Conservation (phyloP, 1,140 invertebrate genomes). For the Gryllus bimaculatus region DNA sequence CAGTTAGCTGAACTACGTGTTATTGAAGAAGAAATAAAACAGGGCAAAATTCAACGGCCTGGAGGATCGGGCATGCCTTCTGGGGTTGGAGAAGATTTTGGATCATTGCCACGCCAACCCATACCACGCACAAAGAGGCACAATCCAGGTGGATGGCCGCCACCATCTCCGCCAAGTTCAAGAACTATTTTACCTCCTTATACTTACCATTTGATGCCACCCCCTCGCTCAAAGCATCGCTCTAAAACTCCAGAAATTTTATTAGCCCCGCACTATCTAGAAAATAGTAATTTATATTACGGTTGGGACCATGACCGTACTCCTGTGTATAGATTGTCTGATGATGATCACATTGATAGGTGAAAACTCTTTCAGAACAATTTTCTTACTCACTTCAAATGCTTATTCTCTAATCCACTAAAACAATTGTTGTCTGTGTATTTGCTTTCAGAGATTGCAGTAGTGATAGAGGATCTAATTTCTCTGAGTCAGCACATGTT, state of each 20-base stretch:
- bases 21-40: constrained; percentile 76
- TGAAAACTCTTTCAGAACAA: background rate
- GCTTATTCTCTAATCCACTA: background rate
- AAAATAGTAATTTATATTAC: constrained; percentile 22
- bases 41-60: constrained; percentile 59
- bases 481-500: constrained; percentile 11
- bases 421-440: background rate
- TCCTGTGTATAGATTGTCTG: constrained; percentile 17
- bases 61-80: constrained; percentile 22
- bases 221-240: constrained; percentile 37
- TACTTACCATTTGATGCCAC: constrained; percentile 26
- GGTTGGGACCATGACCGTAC: constrained; percentile 18
- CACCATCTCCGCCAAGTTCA: constrained; percentile 35
- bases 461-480: constrained; percentile 19
- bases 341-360: constrained; percentile 18
- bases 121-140: constrained; percentile 41
- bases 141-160: constrained; percentile 38
- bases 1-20: constrained; percentile 68
- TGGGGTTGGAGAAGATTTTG: constrained; percentile 27
- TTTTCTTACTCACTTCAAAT: background rate
- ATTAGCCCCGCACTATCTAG: constrained; percentile 59
- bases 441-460: constrained; percentile 16
- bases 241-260: constrained; percentile 66
- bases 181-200: constrained; percentile 30
- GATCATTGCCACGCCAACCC: constrained; percentile 32